Evolutionary conservation across 1,140 invertebrate species (phyloP).

Genomic region (Lordiphosa clarofinis): DNA sequence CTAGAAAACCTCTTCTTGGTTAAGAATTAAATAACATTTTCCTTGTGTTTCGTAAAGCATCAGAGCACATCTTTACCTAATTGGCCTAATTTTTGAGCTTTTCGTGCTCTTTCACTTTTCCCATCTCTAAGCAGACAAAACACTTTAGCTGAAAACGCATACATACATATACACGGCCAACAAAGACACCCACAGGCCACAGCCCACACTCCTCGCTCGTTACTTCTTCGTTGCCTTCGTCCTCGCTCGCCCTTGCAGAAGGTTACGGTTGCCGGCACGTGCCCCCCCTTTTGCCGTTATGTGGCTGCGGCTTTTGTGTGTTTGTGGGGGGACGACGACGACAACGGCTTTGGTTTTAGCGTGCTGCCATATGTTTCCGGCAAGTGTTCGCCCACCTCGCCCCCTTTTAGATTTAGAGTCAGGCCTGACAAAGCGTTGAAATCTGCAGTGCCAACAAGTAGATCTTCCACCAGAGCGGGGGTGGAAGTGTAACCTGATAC

Average conservation of each 20-base stretch:
- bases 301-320: constrained; percentile 39
- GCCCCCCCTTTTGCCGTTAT: constrained; percentile 47
- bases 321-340: constrained; percentile 1
- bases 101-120: not conserved
- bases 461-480: constrained; percentile 15
- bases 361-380: constrained; percentile 74
- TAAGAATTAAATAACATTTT: no score
- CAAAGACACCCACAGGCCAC: constrained; percentile 11
- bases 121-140: constrained; percentile 8
- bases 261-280: constrained; percentile 66
- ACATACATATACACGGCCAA: constrained; percentile 4
- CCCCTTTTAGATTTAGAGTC: constrained; percentile 1
- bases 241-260: constrained; percentile 52
- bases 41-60: no score
- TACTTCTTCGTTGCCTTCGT: constrained; percentile 22
- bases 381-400: constrained; percentile 52
- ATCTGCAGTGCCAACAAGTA: constrained; percentile 63
- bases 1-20: no score
- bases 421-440: constrained; percentile 68
- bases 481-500: constrained; percentile 44
- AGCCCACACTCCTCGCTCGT: constrained; percentile 9
- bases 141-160: constrained; percentile 5
- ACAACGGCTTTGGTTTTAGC: constrained; percentile 70
- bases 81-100: not conserved
- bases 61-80: no score